Conservation (phyloP, 64 coral and sea anemone species). For the Montipora cactus region DNA sequence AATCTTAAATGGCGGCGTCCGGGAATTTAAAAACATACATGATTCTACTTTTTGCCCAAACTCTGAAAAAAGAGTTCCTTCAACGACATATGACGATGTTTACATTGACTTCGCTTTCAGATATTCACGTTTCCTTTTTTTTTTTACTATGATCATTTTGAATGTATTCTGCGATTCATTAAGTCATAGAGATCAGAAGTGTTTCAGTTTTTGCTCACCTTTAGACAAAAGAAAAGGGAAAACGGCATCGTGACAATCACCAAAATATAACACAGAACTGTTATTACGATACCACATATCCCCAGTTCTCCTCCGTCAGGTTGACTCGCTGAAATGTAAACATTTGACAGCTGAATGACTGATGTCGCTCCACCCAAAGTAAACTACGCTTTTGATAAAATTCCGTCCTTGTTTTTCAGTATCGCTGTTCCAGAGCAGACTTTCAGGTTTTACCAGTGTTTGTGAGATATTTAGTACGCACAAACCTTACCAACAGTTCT, state of each 20-base stretch:
- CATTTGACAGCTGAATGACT: conserved; percentile 30
- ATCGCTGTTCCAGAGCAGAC: no score
- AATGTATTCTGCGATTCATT: neutral
- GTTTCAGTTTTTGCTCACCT: conserved; percentile 62
- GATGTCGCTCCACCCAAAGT: conserved; percentile 39
- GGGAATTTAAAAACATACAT: no score
- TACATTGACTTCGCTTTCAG: no score
- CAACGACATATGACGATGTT: no score
- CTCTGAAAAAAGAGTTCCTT: no score
- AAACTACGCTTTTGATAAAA: neutral
- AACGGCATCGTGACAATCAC: conserved; percentile 92
- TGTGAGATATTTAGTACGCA: no score
- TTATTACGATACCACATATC: conserved; percentile 77
- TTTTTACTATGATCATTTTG: no score
- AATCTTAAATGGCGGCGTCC: no score
- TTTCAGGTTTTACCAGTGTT: no score
- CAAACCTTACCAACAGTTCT: no score
- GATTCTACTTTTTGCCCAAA: no score
- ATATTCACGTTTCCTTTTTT: no score
- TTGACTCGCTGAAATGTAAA: conserved; percentile 78
- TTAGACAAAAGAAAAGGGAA: conserved; percentile 95
- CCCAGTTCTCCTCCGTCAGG: conserved; percentile 92
- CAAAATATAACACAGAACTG: conserved; percentile 83
- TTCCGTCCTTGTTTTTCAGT: neutral
- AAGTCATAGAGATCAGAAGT: neutral